Evolutionary conservation across 1,140 invertebrate genomes (phyloP).

Genomic region (Anagrus nilaparvatae): DNA sequence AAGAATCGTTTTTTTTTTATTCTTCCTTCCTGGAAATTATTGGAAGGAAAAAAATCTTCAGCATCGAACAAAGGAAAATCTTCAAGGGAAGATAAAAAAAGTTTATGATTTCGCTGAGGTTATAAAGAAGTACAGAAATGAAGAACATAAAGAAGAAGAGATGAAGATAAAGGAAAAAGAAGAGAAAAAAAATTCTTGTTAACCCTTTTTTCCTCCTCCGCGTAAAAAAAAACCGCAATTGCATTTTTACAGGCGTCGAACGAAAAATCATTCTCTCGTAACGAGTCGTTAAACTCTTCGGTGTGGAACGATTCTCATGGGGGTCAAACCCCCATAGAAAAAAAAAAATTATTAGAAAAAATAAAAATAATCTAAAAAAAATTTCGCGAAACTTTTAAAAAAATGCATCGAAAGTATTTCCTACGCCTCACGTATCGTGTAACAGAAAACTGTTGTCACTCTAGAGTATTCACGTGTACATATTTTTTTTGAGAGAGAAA

Average conservation of each 20-base stretch:
- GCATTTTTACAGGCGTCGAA: neutral
- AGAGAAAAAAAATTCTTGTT: too few species aligned
- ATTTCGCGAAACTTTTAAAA: neutral
- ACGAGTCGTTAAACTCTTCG: conserved; percentile 18
- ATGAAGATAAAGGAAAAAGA: too few species aligned
- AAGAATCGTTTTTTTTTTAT: too few species aligned
- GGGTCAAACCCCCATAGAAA: conserved; percentile 6
- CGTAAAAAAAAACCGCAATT: conserved; percentile 12
- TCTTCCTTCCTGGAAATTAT: too few species aligned
- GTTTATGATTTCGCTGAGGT: too few species aligned
- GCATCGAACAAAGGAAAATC: conserved; percentile 1
- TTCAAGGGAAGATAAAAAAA: too few species aligned
- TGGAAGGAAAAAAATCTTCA: conserved; percentile 1
- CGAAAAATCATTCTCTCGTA: conserved; percentile 15
- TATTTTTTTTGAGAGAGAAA: too few species aligned
- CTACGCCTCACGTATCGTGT: too few species aligned
- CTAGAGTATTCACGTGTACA: too few species aligned
- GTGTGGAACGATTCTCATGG: conserved; percentile 16
- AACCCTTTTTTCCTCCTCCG: conserved; percentile 12
- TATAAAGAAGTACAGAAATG: conserved; percentile 4
- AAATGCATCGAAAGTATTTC: too few species aligned
- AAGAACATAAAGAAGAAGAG: neutral
- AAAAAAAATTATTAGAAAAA: conserved; percentile 1
- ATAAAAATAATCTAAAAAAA: neutral
- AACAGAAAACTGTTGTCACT: too few species aligned